Percentiles rank a stretch among this genome's conserved stretches.
These are phyloP conservation scores for Lipophrys pholis DNA, from an alignment of 2,113 vertebrate species.

Conservation along the genomic window DNA sequence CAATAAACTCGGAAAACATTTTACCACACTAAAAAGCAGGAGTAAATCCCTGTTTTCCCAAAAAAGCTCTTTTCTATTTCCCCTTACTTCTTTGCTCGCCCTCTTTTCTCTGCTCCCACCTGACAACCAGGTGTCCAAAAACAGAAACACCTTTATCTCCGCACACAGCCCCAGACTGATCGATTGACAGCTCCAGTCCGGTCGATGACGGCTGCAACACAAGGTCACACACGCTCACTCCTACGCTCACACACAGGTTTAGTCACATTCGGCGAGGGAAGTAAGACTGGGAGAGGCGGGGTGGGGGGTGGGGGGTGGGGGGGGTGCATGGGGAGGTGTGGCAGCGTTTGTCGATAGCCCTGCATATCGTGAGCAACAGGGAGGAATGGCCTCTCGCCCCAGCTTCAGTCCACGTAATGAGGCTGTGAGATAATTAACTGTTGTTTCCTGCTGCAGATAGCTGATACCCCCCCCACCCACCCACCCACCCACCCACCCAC, in stretches of 20 bases:
- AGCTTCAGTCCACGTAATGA: slow-evolving; percentile 40
- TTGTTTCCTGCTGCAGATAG: slow-evolving; percentile 36
- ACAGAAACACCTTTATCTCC: slow-evolving; percentile 74
- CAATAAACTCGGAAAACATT: too few relatives aligned
- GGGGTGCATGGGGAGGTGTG: slow-evolving; percentile 32
- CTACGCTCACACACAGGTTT: slow-evolving; percentile 7
- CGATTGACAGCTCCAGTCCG: slow-evolving; percentile 71
- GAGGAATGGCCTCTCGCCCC: neutral
- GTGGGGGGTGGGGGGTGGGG: slow-evolving; percentile 23
- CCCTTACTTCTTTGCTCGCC: too few relatives aligned
- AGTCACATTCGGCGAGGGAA: neutral
- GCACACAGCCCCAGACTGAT: slow-evolving; percentile 70
- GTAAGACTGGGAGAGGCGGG: slow-evolving; percentile 23
- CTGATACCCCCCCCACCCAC: slow-evolving; percentile 1
- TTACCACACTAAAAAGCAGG: too few relatives aligned
- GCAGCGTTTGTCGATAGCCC: slow-evolving; percentile 41
- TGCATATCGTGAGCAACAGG: neutral
- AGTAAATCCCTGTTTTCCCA: too few relatives aligned
- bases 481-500: too few relatives aligned
- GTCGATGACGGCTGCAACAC: slow-evolving; percentile 66
- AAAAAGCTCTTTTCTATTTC: too few relatives aligned
- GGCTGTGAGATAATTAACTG: slow-evolving; percentile 45
- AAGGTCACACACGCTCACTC: slow-evolving; percentile 57
- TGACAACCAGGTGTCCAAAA: slow-evolving; percentile 49
- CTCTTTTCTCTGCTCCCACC: too few relatives aligned